Evolutionary conservation across 2,113 vertebrate genomes (phyloP).

Genomic region (Cygnus atratus): DNA sequence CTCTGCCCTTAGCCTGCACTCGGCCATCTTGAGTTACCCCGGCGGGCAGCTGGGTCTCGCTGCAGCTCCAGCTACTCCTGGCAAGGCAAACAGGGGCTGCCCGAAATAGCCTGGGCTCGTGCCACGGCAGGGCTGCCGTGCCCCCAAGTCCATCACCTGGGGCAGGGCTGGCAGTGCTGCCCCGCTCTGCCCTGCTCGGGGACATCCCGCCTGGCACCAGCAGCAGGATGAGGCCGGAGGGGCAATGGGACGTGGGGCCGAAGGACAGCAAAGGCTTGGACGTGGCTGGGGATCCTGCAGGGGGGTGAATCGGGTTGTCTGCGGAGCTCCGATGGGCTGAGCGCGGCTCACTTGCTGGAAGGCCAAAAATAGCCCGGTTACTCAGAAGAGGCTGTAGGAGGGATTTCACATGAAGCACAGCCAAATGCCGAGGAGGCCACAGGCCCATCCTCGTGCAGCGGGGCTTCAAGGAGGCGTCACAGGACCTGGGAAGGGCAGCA

Average conservation of each 20-base stretch:
- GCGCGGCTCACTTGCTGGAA: not conserved
- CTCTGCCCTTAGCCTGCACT: not conserved
- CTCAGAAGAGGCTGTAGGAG: slow-evolving; percentile 39
- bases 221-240: accelerated
- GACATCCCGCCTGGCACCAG: not conserved
- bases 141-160: not conserved
- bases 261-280: not conserved
- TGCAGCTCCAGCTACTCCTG: not conserved
- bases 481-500: not conserved
- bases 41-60: not conserved
- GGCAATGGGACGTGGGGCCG: not conserved
- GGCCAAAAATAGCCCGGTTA: slow-evolving; percentile 52
- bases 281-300: not conserved
- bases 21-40: not conserved
- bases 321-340: not conserved
- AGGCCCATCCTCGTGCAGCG: not conserved
- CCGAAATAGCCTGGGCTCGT: not conserved
- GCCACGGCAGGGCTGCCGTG: not conserved
- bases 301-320: not conserved
- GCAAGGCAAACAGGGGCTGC: not conserved
- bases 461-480: accelerated
- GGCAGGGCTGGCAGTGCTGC: not conserved
- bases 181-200: not conserved
- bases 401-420: not conserved
- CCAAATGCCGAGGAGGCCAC: slow-evolving; percentile 19